Evolutionary conservation across 1,140 invertebrate species (phyloP), one percentile per base, ranked within the genome.

Genomic region (Bursaphelenchus mucronatus): DNA sequence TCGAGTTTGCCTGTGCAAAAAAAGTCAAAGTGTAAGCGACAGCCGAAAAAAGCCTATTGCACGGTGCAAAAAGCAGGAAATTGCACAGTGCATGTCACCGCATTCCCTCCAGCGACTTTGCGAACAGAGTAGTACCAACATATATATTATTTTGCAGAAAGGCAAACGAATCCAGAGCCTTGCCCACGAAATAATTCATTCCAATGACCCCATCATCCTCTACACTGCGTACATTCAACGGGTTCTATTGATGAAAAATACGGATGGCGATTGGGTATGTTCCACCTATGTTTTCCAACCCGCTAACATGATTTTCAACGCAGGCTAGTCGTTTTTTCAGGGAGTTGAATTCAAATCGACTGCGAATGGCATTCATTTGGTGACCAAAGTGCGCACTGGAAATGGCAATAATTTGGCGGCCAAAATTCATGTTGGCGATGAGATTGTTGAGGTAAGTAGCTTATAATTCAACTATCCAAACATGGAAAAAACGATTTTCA

Each of bases 151-250:
- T n/a, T n/a, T 55, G 1, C 30, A 71, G 71, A 62, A 61, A 40
- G 72, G 69, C 13, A 61, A 61, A 41, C 49, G 17, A 17, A 56
- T 71, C 39, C 65, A 61, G 50, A 11, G 63, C 3, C 44, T 75
- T 47, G 69, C 66, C 50, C 15, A 63, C 19, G 49, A 70, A 54
- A 65, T 71, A 8, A 54, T 71, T 47, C 30, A 21, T 19, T 43
- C 47, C 15, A 19, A 46, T 3, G 70, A 71, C 63, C 70, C 70
- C 45, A 30, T 10, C n/a, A 58, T 71, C 49, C 43, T 71, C 9
- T 75, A 70, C 15, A 71, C 71, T 8, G 21, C 70, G 11, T 75
- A 61, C 57, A 41, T 71, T 49, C 69, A 75, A 59, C 43, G 67
- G 51, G 68, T 70, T 50, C 1, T 39, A 13, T 39, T 59, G 15